Conservation (phyloP, 2,888 invertebrate genomes). For the Rotaria socialis region DNA sequence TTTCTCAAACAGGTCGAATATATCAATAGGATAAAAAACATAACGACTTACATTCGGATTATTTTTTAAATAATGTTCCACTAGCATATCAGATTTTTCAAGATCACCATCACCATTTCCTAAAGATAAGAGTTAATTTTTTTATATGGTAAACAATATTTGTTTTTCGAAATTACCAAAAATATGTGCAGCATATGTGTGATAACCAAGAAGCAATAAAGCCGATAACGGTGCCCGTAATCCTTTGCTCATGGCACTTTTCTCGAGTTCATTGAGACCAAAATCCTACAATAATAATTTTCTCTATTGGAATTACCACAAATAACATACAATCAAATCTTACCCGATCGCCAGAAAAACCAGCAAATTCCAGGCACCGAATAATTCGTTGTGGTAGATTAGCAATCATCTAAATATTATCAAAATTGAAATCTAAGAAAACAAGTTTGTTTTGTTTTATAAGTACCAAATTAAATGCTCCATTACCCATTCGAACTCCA, state of each 20-base stretch:
- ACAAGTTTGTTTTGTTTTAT: too few species aligned
- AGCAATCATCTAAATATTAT: constrained; percentile 71
- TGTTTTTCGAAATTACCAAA: constrained; percentile 64
- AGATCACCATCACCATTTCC: constrained; percentile 72
- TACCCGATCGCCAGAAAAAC: constrained; percentile 73
- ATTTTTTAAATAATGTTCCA: constrained; percentile 64
- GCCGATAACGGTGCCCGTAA: constrained; percentile 80
- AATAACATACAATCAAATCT: too few species aligned
- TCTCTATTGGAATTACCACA: neutral
- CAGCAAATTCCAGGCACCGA: constrained; percentile 83
- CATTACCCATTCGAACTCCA: constrained; percentile 80
- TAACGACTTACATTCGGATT: constrained; percentile 65
- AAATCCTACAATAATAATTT: constrained; percentile 63
- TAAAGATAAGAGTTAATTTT: constrained; percentile 48
- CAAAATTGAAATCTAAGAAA: too few species aligned
- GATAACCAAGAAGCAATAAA: constrained; percentile 77
- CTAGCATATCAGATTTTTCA: constrained; percentile 70
- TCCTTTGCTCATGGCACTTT: constrained; percentile 70
- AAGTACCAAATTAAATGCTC: constrained; percentile 77
- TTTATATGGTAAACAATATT: too few species aligned
- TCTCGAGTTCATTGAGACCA: constrained; percentile 72
- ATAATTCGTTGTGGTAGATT: constrained; percentile 78
- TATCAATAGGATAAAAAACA: too few species aligned
- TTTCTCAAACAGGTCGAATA: too few species aligned
- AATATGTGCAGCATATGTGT: constrained; percentile 77